A percentile compares a stretch with the other conserved stretches of the same genome.
Evolutionary conservation across 1,140 invertebrate species (phyloP).

Genomic region (Psix sp.): DNA sequence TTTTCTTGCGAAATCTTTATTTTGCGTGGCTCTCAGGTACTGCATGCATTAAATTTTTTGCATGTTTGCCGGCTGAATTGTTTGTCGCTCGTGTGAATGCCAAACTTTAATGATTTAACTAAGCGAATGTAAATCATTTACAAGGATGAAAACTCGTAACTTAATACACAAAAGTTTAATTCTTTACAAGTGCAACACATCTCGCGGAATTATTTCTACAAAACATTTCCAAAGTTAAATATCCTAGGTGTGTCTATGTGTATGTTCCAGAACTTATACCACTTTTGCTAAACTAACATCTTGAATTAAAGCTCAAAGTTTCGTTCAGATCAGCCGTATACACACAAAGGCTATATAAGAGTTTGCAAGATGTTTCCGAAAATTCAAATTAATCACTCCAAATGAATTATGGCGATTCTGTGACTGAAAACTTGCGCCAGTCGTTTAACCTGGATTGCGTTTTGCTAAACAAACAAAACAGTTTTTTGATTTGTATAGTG

Average conservation of each 20-base stretch:
- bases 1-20: not conserved
- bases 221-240: conserved; percentile 37
- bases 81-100: not conserved
- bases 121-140: conserved; percentile 18
- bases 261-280: conserved; percentile 42
- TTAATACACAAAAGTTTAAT: conserved; percentile 26
- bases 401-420: conserved; percentile 31
- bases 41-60: too few species aligned
- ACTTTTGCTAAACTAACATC: conserved; percentile 50
- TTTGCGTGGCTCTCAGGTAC: too few species aligned
- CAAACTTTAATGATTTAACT: conserved; percentile 14
- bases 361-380: conserved; percentile 36
- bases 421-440: conserved; percentile 44
- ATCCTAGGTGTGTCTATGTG: conserved; percentile 4
- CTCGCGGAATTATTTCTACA: conserved; percentile 32
- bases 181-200: conserved; percentile 28
- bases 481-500: too few species aligned
- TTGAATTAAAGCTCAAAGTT: conserved; percentile 50
- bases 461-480: conserved; percentile 25
- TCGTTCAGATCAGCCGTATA: conserved; percentile 40
- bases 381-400: conserved; percentile 46
- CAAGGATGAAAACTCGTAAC: conserved; percentile 15
- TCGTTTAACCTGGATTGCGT: conserved; percentile 6
- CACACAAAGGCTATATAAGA: conserved; percentile 32
- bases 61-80: too few species aligned